Conservation (phyloP, 2,797 vertebrate species). For the Melanotaenia pygmaea region DNA sequence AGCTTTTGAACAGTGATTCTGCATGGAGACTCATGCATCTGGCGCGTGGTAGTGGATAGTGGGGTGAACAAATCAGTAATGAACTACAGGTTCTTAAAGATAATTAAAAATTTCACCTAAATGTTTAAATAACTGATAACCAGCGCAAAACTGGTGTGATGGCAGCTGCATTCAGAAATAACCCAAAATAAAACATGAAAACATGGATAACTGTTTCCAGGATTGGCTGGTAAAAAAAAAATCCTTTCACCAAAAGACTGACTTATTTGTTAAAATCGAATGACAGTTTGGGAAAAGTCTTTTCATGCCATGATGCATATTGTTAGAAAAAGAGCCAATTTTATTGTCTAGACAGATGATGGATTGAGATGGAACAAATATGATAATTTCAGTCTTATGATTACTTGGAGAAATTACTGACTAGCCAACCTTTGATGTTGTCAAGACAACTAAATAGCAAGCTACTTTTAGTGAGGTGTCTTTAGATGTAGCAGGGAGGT, state of each 20-base stretch:
- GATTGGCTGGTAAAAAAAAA: neutral
- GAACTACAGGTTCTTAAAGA: neutral
- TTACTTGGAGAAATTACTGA: neutral
- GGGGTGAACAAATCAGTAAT: neutral
- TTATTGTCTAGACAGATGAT: neutral
- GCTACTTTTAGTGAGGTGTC: neutral
- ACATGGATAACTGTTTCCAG: neutral
- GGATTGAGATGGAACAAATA: neutral
- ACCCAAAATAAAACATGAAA: neutral
- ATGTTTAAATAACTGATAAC: neutral
- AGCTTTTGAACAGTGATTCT: neutral
- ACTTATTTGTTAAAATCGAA: neutral
- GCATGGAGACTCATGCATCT: neutral
- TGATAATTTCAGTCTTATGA: neutral
- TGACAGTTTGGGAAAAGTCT: neutral
- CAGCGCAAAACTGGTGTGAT: neutral
- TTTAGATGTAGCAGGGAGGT: neutral
- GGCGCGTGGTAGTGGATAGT: too few relatives aligned
- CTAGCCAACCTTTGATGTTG: neutral
- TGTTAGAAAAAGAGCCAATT: neutral
- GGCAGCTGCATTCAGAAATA: too few relatives aligned
- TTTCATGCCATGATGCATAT: neutral
- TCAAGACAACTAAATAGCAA: neutral
- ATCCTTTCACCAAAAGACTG: neutral
- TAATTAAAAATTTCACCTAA: neutral